Evolutionary conservation across 2,797 vertebrate species (phyloP).

Genomic region (Pipistrellus pygmaeus): DNA sequence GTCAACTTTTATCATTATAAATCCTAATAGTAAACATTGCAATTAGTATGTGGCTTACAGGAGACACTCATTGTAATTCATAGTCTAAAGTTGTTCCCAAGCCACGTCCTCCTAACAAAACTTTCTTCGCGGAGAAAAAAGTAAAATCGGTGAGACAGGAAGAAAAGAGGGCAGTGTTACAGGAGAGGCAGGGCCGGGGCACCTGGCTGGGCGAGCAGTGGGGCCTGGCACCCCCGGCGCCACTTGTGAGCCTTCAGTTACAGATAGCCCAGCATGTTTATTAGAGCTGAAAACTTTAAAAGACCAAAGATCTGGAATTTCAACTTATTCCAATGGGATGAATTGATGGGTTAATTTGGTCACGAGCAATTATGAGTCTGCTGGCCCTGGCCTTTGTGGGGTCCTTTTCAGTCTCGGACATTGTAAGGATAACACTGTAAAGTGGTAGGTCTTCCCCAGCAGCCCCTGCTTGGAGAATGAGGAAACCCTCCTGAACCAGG

Average conservation of each 20-base stretch:
- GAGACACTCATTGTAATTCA: not conserved
- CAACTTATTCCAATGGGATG: not conserved
- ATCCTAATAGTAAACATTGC: not conserved
- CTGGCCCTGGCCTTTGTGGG: not conserved
- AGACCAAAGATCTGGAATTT: not conserved
- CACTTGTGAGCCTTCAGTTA: not conserved
- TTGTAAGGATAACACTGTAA: not conserved
- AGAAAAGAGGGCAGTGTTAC: not conserved
- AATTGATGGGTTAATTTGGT: not conserved
- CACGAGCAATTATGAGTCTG: not conserved
- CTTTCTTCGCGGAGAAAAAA: not conserved
- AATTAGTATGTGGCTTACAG: not conserved
- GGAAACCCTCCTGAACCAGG: not conserved
- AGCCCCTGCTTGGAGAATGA: conserved; percentile 35
- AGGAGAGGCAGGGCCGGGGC: not conserved
- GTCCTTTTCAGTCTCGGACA: not conserved
- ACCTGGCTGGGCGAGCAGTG: not conserved
- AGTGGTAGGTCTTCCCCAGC: not conserved
- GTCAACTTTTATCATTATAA: not conserved
- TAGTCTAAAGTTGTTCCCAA: not conserved
- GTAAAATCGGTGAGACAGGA: not conserved
- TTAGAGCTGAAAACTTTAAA: not conserved
- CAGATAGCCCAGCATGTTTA: not conserved
- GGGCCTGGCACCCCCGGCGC: not conserved
- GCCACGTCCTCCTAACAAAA: conserved; percentile 1